These are phyloP conservation scores for Mustelus asterias DNA, from an alignment of 2,113 vertebrate genomes.

Conservation along the genomic window DNA sequence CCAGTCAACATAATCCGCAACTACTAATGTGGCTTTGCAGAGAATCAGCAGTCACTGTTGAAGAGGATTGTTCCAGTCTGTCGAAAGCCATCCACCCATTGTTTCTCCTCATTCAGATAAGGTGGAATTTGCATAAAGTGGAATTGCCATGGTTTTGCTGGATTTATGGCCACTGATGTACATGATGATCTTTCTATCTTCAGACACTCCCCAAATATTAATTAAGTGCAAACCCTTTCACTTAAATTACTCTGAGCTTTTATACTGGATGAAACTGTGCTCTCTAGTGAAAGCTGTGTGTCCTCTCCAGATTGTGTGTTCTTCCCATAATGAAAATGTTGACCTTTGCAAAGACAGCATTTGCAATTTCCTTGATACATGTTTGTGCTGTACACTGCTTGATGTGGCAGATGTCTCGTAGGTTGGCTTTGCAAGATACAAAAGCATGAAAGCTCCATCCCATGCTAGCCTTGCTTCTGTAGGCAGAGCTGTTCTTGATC, in stretches of 20 bases:
- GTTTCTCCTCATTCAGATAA: neutral
- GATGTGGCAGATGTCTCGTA: neutral
- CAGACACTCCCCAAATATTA: neutral
- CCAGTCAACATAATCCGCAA: neutral
- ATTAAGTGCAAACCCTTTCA: neutral
- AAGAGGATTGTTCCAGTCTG: neutral
- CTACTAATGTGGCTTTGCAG: neutral
- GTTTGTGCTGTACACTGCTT: neutral
- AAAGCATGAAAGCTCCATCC: neutral
- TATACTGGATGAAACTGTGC: neutral
- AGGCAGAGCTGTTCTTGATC: neutral
- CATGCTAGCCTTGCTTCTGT: neutral
- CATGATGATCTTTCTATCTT: neutral
- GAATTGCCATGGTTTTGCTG: neutral
- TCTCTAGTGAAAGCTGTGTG: neutral
- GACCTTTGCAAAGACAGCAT: neutral
- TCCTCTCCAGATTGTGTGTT: neutral
- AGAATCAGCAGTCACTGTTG: neutral
- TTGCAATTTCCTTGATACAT: neutral
- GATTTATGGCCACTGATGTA: neutral
- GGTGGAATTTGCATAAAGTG: neutral
- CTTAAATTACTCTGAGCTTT: neutral
- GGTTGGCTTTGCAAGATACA: neutral
- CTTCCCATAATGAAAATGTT: neutral
- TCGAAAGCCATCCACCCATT: neutral